A percentile compares a stretch with the other conserved stretches of the same genome.
phyloP scores from a whole-genome alignment of 2,888 invertebrate species.

The Patella caerulea region DNA sequence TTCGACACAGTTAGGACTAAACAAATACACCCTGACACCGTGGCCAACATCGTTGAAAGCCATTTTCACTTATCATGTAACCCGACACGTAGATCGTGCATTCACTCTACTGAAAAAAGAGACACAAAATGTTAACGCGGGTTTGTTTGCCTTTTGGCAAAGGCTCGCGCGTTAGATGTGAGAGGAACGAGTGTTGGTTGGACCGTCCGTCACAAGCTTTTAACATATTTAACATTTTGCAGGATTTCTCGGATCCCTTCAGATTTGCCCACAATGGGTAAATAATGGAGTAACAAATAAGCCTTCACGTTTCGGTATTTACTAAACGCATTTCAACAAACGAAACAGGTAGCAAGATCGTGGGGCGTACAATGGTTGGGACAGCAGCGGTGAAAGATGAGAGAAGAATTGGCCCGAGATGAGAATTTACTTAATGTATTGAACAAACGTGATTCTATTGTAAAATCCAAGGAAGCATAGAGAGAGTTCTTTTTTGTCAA shows the following conservation, averaged over 20 bases:
- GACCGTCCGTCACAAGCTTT: not conserved
- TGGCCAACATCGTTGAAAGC: too few relatives aligned
- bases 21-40: too few relatives aligned
- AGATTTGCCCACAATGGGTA: slow-evolving; percentile 21
- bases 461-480: not conserved
- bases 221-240: slow-evolving; percentile 21
- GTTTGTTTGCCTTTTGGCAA: not conserved
- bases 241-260: slow-evolving; percentile 12
- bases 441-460: not conserved
- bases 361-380: slow-evolving; percentile 16
- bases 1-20: too few relatives aligned
- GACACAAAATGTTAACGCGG: not conserved
- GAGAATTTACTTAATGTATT: slow-evolving; percentile 2
- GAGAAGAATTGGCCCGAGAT: not conserved
- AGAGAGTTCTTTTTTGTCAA: too few relatives aligned
- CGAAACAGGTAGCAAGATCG: slow-evolving; percentile 17
- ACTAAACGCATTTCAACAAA: slow-evolving; percentile 6
- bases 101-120: not conserved
- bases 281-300: slow-evolving; percentile 23
- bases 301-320: slow-evolving; percentile 16
- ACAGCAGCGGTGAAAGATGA: not conserved
- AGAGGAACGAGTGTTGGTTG: not conserved
- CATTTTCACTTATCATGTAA: too few relatives aligned
- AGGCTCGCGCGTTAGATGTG: not conserved
- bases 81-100: too few relatives aligned